Conservation (phyloP, 2,113 vertebrate species). For the Archocentrus centrarchus region DNA sequence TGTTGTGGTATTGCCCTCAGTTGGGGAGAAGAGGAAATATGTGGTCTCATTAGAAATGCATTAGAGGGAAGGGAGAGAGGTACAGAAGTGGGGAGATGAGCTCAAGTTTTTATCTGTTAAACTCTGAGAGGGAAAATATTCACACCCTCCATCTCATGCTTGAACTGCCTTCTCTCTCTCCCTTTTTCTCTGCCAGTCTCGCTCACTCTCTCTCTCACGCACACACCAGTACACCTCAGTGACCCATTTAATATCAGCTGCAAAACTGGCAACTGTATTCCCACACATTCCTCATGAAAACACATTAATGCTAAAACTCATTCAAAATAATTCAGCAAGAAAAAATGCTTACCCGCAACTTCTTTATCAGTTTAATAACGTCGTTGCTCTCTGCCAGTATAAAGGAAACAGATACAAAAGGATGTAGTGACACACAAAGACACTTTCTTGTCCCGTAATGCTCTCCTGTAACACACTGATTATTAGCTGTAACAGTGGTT, state of each 20-base stretch:
- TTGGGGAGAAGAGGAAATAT: constrained; percentile 48
- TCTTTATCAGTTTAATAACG: constrained; percentile 60
- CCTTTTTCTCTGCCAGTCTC: neutral
- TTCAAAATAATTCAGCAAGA: constrained; percentile 51
- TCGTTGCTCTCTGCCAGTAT: constrained; percentile 20
- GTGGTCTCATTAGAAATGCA: constrained; percentile 74
- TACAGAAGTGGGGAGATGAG: constrained; percentile 43
- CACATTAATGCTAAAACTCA: constrained; percentile 36
- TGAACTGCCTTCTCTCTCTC: constrained; percentile 3
- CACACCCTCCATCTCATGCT: constrained; percentile 46
- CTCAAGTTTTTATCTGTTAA: constrained; percentile 53
- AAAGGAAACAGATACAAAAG: constrained; percentile 15
- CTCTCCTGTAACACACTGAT: neutral
- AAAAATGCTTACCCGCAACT: constrained; percentile 34
- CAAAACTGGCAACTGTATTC: constrained; percentile 42
- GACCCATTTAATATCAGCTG: constrained; percentile 61
- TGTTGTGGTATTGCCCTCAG: constrained; percentile 42
- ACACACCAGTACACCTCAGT: constrained; percentile 41
- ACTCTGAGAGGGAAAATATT: constrained; percentile 54
- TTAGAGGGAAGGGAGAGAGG: constrained; percentile 55
- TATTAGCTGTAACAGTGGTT: constrained; percentile 12
- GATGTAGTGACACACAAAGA: constrained; percentile 20
- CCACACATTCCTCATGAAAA: constrained; percentile 34
- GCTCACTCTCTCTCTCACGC: neutral
- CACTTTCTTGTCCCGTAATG: constrained; percentile 17